Evolutionary conservation across 1,140 invertebrate species (phyloP), one percentile per base, ranked within the genome.

Genomic region (Lasioglossum baleicum): DNA sequence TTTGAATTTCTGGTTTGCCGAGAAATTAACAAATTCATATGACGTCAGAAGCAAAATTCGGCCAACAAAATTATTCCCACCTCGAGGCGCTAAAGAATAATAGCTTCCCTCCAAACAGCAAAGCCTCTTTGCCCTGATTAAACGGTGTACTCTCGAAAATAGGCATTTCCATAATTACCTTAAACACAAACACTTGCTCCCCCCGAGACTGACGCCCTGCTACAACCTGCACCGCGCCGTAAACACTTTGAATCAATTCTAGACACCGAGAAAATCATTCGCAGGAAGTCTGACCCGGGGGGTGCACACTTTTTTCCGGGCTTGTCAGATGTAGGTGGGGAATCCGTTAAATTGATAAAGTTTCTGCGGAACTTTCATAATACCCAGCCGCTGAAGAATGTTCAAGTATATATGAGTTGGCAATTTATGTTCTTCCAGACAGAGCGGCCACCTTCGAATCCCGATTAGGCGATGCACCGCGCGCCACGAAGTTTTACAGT

Each of bases 341-440:
- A 92, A 92, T 92, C 88, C 90, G 90, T 92, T 91, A 93, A 93
- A 92, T 93, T 93, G 90, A 93, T 93, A 93, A 92, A 92, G 92
- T 93, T 93, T 92, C 81, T 73, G 70, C 80, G 85, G 82, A 92
- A 92, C 91, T 92, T 92, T 92, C 91, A 91, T 91, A 92, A 92
- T 92, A 92, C 88, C 89, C 70, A 73, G 83, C 84, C 68, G 77
- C 83, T 87, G 85, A 90, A 91, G 90, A 91, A 92, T 91, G 87
- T 89, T 89, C 87, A 88, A 90, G 89, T 90, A 89, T 91, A 91
- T 91, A 91, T 86, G 87, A 90, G 84, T 88, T 87, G 86, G 90
- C 90, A 91, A 91, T 91, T 91, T 91, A 91, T 91, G 89, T 91
- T 88, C 80, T 70, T 70, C 63, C 66, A 2, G 72, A 66, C 64